Evolutionary conservation across 2,888 invertebrate species (phyloP), one percentile per base, ranked within the genome.

Genomic region (Trissolcus japonicus): DNA sequence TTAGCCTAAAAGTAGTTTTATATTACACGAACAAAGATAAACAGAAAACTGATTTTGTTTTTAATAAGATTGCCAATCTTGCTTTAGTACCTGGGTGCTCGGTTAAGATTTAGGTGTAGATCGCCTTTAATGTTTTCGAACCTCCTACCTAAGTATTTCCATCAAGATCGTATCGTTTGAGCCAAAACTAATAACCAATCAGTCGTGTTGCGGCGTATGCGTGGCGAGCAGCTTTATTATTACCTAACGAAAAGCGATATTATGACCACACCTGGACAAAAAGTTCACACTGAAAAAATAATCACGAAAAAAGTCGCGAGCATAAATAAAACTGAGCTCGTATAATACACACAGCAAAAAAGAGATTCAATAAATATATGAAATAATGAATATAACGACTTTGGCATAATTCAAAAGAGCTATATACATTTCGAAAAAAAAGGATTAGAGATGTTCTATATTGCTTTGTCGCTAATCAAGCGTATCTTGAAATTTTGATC

Each of bases 161-260:
- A 86, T 86, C 85, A 86, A 86, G 86, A 86, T 87, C 80, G 79
- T 86, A 87, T 87, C 87, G 80, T 78, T 51, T 53, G 68, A 73
- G 84, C 86, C 84, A 87, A 87, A 86, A 87, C 87, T 87, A 86
- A 87, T 86, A 87, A 85, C 86, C 86, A 87, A 87, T 87, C 86
- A 84, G 81, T 84, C 80, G 81, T 79, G 80, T 79, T 81, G 82
- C 83, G 82, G 80, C 83, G 54, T 82, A 81, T 81, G 82, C 81
- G 81, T 80, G 85, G 35, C 85, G 83, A 82, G 83, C 81, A 80
- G 83, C 83, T 85, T 87, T 86, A 86, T 86, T 83, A 86, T 87
- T 85, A 86, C 85, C 82, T 83, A 83, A 85, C 83, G 83, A 85
- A 83, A 82, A 51, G 82, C 81, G 82, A 82, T 82, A 83, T 83